Base-by-base conservation (phyloP, 1,140 invertebrate species). In the Zaprionus tsacasi region DNA sequence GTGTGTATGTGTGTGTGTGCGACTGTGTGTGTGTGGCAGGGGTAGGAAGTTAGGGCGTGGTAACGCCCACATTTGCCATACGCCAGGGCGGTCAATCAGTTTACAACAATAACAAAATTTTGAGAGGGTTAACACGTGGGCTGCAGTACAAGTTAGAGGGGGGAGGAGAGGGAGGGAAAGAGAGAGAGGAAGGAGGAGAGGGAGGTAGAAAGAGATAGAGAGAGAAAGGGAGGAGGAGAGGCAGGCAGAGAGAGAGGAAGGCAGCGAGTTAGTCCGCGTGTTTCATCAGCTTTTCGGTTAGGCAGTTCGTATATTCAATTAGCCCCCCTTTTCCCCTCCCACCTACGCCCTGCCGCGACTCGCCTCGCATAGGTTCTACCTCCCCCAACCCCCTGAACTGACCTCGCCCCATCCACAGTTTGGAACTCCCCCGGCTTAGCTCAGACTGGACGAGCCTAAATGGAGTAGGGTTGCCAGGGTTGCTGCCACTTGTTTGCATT, bases 71-170 rank as follows among this genome's bases (percentile, higher is more conserved):
- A 38, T 69, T 69, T 63, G 15, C 35, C 25, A 38, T 55, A 52
- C 17, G 58, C 21, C 65, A 65, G 50, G 67, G 60, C 67, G 83
- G 73, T 71, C 85, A 77, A 88, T 88, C 78, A 82, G 85, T 69
- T 81, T 78, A 80, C 81, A 79, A 81, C 71, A 85, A 87, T 88
- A 69, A 79, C 82, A 77, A 80, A 80, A 54, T 69, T 79, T 35
- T 88, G 83, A 88, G n/a, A 89, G 83, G 83, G 83, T 83, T 78
- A 88, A 72, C 83, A 88, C 85, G 83, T 89, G 85, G 80, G 75
- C 67, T 83, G 52, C 63, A 54, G 50, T 12, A n/a, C 27, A 27
- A 27, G 4, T 25, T 4, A 15, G 30, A 0, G 30, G 7, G 30
- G 0, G 33, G 3, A 3, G 12, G 12, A 15, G 17, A 36, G 43